phyloP scores from a whole-genome alignment of 2,797 vertebrate species.

The Enteromius treurensis region DNA sequence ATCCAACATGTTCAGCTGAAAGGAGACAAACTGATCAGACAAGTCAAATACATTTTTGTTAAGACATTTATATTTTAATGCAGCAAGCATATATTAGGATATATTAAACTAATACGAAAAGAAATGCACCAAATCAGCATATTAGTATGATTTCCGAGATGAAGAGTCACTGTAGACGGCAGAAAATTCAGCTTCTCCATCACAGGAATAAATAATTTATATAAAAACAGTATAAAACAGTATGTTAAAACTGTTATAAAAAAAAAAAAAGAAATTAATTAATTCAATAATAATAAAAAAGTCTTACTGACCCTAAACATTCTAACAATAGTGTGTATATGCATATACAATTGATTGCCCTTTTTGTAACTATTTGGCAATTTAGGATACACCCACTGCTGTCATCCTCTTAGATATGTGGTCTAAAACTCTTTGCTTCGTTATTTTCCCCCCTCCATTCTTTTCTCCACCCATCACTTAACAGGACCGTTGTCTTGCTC shows the following conservation, averaged over 20 bases:
- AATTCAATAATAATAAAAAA: not conserved
- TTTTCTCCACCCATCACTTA: constrained; percentile 3
- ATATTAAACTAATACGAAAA: not conserved
- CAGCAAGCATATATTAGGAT: not conserved
- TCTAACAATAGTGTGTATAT: not conserved
- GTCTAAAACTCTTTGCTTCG: not conserved
- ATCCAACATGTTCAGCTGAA: not conserved
- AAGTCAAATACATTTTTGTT: not conserved
- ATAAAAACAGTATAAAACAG: not conserved
- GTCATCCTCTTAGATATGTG: constrained; percentile 13
- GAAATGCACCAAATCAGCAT: not conserved
- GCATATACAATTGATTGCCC: not conserved
- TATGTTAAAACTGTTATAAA: not conserved
- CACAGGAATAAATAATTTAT: not conserved
- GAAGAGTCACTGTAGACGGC: not conserved
- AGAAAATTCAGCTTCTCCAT: not conserved
- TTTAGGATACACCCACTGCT: not conserved
- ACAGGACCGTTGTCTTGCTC: not conserved
- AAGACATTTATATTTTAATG: not conserved
- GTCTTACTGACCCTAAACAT: not conserved
- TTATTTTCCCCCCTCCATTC: not conserved
- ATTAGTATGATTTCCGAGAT: not conserved
- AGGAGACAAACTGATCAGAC: not conserved
- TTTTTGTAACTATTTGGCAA: not conserved
- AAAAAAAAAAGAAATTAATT: no score